Percentiles rank a stretch among this genome's conserved stretches.
Evolutionary conservation across 2,888 invertebrate species (phyloP).

Genomic region (Tetramorium bicarinatum): DNA sequence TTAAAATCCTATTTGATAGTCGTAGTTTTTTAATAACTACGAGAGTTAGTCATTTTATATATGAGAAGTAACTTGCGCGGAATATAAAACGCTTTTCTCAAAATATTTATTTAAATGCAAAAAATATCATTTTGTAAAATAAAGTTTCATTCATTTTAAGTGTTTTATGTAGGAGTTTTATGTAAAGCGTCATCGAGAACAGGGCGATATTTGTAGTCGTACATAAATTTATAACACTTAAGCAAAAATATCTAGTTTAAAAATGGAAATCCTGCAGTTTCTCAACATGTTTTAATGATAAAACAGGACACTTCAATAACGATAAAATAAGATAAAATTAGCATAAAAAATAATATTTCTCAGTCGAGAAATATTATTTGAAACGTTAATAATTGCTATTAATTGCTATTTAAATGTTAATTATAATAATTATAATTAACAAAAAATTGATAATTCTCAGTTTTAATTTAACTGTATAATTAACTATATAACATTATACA

Average conservation of each 20-base stretch:
- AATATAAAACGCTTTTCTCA: slow-evolving; percentile 7
- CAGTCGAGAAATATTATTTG: background rate
- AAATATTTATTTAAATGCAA: slow-evolving; percentile 29
- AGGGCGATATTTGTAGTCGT: background rate
- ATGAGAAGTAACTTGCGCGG: background rate
- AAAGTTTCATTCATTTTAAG: background rate
- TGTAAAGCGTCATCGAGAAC: background rate
- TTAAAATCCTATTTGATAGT: background rate
- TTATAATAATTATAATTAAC: background rate
- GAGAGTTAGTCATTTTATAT: background rate
- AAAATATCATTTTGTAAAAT: background rate
- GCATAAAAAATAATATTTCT: background rate
- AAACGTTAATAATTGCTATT: background rate
- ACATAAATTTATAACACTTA: background rate
- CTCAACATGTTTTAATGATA: background rate
- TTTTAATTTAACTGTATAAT: background rate
- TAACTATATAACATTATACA: too few relatives aligned
- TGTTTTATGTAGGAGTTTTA: slow-evolving; percentile 12
- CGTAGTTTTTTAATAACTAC: slow-evolving; percentile 2
- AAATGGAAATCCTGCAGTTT: background rate
- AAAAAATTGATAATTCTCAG: background rate
- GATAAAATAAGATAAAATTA: background rate
- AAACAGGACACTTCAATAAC: background rate
- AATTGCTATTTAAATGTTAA: background rate
- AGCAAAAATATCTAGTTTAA: background rate